Conservation (phyloP, 2,797 vertebrate genomes). For the Sebastes matsubarae region DNA sequence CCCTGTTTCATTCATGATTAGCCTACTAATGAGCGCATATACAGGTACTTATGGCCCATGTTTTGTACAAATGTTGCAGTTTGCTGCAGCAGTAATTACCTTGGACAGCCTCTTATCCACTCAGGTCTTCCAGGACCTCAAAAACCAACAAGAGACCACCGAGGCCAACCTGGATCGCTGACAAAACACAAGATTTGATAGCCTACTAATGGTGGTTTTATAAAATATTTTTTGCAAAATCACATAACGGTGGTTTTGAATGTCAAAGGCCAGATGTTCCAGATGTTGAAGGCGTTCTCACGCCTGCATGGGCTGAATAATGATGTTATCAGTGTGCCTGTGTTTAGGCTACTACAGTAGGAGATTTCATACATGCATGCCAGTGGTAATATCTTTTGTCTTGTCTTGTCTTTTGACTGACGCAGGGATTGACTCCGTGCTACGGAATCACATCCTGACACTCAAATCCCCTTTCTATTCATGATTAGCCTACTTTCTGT, state of each 20-base stretch:
- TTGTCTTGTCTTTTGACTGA: slow-evolving; percentile 9
- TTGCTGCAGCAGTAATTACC: too few species aligned
- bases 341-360: slow-evolving; percentile 53
- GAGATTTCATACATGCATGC: slow-evolving; percentile 74
- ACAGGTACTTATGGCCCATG: too few species aligned
- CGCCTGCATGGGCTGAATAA: slow-evolving; percentile 18
- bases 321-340: slow-evolving; percentile 58
- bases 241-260: slow-evolving; percentile 40
- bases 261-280: slow-evolving; percentile 15
- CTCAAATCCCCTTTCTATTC: slow-evolving; percentile 24
- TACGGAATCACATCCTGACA: not conserved
- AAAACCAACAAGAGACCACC: slow-evolving; percentile 88
- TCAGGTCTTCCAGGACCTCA: slow-evolving; percentile 96
- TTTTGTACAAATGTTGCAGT: too few species aligned
- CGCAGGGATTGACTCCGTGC: slow-evolving; percentile 6
- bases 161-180: slow-evolving; percentile 84
- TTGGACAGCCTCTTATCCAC: too few species aligned
- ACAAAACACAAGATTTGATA: too few species aligned
- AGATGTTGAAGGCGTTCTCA: slow-evolving; percentile 16
- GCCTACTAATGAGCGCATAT: not conserved
- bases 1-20: slow-evolving; percentile 36
- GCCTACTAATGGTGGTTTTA: too few species aligned
- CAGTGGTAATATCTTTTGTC: slow-evolving; percentile 39
- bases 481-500: slow-evolving; percentile 30
- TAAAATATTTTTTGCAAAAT: too few species aligned